Base-by-base conservation (phyloP, 2,113 vertebrate species). In the Plotosus lineatus region DNA sequence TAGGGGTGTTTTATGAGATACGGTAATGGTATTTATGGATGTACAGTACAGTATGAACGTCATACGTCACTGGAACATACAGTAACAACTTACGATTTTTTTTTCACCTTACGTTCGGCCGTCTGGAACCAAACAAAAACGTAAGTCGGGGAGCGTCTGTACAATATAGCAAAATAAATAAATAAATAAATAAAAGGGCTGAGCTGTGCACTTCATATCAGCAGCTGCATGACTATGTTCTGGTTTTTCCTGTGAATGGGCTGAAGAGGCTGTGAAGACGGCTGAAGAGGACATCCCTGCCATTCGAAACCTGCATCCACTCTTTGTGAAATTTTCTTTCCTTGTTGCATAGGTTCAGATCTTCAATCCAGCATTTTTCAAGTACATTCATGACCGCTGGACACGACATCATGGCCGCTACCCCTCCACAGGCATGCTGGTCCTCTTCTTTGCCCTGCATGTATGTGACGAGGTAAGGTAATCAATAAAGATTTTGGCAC, bases 311-410 rank as follows among this genome's bases (percentile, higher is more conserved):
- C 31, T 48, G 8, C 9, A 23, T 55, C 15, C 4, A 26, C 19
- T 33, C 19, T 5, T n/a, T 55, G 17, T 51, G 8, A 58, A 23
- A 31, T 36, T 63, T 28, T 81, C 21, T 44, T 40, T 56, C 33
- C 26, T 11, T 26, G 0, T 46, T 14, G 6, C 68, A 12, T 81
- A 99, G 98, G 98, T 99, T 60, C 97, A 99, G 93, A 96, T 99
- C 90, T 98, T 98, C 89, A 99, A 98, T 86, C 98, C 98, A 15
- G 97, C 97, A 12, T 99, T 99, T 94, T 99, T 99, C 87, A 99
- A 99, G 89, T 99, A 99, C 88, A 98, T 99, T 91, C 98, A 99
- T 0, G 97, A 99, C 92, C 94, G 85, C 85, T 99, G 97, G 98
- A 98, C 96, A 0, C 93, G 92, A 80, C 97, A 99, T 81, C 96